Evolutionary conservation across 2,113 vertebrate species (phyloP).

Genomic region (Pterocles burchelli): DNA sequence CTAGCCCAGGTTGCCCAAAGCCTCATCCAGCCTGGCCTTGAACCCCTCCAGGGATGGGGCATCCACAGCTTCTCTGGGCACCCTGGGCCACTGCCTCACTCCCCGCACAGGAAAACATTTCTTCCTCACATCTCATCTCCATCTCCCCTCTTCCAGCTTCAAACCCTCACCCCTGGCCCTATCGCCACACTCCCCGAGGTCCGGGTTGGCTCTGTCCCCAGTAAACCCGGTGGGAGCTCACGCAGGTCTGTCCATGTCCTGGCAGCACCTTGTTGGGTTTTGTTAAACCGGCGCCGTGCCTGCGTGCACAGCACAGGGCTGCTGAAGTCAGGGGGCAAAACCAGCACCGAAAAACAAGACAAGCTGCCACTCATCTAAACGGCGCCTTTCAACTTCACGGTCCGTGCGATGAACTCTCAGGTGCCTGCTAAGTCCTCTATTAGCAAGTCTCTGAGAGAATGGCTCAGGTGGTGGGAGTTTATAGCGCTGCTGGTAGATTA

Average conservation of each 20-base stretch:
- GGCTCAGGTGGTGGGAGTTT: not conserved
- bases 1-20: no score
- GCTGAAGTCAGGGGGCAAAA: not conserved
- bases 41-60: no score
- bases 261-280: not conserved
- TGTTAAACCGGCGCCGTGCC: not conserved
- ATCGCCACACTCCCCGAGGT: no score
- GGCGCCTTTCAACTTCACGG: not conserved
- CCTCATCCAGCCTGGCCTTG: no score
- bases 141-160: no score
- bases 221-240: fast-evolving
- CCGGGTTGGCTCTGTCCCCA: not conserved
- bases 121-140: no score
- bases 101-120: no score
- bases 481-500: not conserved
- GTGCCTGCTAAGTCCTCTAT: constrained; percentile 46
- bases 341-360: not conserved
- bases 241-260: not conserved
- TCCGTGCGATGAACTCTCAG: not conserved
- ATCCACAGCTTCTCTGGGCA: no score
- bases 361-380: not conserved
- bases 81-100: no score
- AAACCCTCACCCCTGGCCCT: no score
- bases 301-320: fast-evolving
- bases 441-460: constrained; percentile 41